These are phyloP conservation scores for Rhopalosiphum maidis DNA, from an alignment of 1,140 invertebrate genomes.

Conservation along the genomic window DNA sequence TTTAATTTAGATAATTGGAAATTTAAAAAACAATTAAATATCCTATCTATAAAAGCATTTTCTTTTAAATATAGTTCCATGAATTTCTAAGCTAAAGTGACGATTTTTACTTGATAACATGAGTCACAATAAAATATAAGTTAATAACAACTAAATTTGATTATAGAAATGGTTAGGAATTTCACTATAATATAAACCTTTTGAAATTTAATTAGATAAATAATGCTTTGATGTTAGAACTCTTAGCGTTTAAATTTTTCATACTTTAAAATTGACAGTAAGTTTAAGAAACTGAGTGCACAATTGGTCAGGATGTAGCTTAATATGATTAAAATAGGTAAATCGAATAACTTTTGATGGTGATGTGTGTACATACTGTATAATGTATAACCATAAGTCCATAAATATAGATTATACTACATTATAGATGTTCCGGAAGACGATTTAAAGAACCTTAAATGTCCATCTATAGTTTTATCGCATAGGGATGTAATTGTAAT, in stretches of 20 bases:
- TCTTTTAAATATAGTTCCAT: not conserved
- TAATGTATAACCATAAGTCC: not conserved
- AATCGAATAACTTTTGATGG: not conserved
- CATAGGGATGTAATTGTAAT: too few relatives aligned
- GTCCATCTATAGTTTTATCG: not conserved
- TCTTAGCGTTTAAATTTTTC: not conserved
- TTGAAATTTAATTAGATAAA: slow-evolving; percentile 7
- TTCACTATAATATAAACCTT: not conserved
- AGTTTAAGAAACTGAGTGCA: not conserved
- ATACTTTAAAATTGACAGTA: not conserved
- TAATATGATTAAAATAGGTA: slow-evolving; percentile 3
- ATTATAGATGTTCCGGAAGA: not conserved
- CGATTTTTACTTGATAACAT: not conserved
- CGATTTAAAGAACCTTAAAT: not conserved
- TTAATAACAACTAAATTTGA: not conserved
- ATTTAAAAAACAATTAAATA: not conserved
- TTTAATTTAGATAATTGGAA: not conserved
- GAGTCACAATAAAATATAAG: not conserved
- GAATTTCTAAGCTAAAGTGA: not conserved
- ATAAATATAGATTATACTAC: not conserved
- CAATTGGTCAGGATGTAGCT: not conserved
- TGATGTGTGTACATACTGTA: not conserved
- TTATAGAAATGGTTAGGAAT: not conserved
- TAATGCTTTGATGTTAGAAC: not conserved
- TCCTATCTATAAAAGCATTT: not conserved